Base-by-base conservation (phyloP, 2,797 vertebrate species). In the Anguilla anguilla region DNA sequence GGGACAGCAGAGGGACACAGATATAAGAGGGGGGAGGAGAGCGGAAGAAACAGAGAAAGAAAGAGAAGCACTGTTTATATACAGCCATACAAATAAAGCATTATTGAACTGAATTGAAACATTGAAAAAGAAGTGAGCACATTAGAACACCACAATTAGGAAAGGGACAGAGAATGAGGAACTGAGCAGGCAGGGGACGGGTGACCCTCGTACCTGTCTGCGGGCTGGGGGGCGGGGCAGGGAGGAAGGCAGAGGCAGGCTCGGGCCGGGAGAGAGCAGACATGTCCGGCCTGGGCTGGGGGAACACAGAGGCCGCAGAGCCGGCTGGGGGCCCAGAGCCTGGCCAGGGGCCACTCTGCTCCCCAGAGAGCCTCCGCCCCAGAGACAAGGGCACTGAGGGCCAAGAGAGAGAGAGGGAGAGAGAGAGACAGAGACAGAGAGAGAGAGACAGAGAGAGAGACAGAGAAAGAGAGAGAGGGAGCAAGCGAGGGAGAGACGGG, bases 361-460 rank as follows among this genome's bases (percentile, higher is more conserved):
- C 92, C 91, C 92, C 94, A 7, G 87, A 93, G 69, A 91, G 91
- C 89, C 90, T 92, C 74, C 90, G 91, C 67, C 93, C 93, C 84
- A 93, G 92, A 9, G 92, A 92, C 83, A 88, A 88, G 81, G 94
- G 91, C 87, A 89, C 95, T 96, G 90, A 85, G 74, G 43, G 69
- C 67, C 19, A 89, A 49, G 83, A 88, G 84, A 2, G 84, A 84
- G 25, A 64, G 39, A 49, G 89, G 69, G 35, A 89, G 59, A 28
- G 19, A 31, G 69, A 87, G 87, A 13, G 43, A 83, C 13, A 49
- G 72, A 86, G 85, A 79, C 83, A 43, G 86, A 13, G 6, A 22
- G 19, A 0, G 3, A 15, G 13, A 61, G 59, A 22, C 3, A 22
- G 59, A 61, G 3, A 61, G 0, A 61, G 59, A 61, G 2, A 59